Evolutionary conservation across 2,797 vertebrate genomes (phyloP).

Genomic region (Psittacula echo): DNA sequence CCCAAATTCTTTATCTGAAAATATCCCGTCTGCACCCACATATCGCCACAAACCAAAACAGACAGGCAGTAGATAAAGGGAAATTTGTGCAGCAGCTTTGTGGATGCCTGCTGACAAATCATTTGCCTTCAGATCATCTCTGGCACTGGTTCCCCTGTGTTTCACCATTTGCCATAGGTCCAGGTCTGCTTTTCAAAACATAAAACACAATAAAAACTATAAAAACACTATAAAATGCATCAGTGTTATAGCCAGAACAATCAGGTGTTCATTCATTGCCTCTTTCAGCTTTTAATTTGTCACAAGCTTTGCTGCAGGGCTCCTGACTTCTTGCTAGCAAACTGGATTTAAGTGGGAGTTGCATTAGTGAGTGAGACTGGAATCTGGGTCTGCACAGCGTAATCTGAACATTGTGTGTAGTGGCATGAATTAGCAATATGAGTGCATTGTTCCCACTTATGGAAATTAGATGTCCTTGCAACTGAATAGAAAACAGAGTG

Average conservation of each 20-base stretch:
- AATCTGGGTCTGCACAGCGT: conserved; percentile 56
- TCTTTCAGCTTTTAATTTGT: neutral
- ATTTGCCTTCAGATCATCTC: neutral
- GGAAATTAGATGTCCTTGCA: conserved; percentile 60
- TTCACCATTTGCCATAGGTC: neutral
- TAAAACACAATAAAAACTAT: neutral
- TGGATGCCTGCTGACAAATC: neutral
- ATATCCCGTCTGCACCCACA: conserved; percentile 9
- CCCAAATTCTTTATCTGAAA: neutral
- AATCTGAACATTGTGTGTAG: conserved; percentile 48
- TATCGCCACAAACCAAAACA: conserved; percentile 1
- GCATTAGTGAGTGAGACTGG: conserved; percentile 21
- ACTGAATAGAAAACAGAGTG: conserved; percentile 49
- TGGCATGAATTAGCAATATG: conserved; percentile 61
- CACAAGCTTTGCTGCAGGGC: conserved; percentile 15
- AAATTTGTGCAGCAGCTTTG: neutral
- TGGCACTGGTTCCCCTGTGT: neutral
- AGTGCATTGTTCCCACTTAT: conserved; percentile 25
- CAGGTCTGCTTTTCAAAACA: neutral
- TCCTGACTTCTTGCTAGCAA: neutral
- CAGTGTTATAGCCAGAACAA: neutral
- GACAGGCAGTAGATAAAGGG: neutral
- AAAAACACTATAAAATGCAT: neutral
- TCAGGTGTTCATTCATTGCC: neutral
- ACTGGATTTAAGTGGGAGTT: neutral